Evolutionary conservation across 2,888 invertebrate genomes (phyloP), one percentile per base, ranked within the genome.

Genomic region (Meghimatium bilineatum): DNA sequence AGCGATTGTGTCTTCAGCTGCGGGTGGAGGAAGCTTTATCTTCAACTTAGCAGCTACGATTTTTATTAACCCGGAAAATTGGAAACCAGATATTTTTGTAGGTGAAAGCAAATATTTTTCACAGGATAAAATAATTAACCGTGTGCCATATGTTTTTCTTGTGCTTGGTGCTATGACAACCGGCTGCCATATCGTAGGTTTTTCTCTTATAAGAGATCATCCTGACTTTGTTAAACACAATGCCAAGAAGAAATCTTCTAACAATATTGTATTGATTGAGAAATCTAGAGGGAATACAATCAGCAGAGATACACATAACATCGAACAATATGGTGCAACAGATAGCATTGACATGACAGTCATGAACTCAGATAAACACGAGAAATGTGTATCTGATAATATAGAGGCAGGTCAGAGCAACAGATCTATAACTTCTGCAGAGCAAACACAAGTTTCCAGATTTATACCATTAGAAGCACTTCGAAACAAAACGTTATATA

Each of bases 91-190:
- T 63, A 32, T 80, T 20, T 32, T 1, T 26, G 12, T 69, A 29
- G 79, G 79, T 60, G 29, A 32, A 29, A 69, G 79, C 52, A 44
- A 14, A 20, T 80, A 80, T 29, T 80, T 80, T 29, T 69, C 67
- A 23, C 69, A 80, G 10, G 32, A 32, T 29, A 32, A 67, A 1
- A 80, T 80, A 12, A 34, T 80, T 12, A n/a, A 44, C 29, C 56
- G 52, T 34, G 52, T 69, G 49, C 79, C 79, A 10, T 49, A 32
- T 69, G 79, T 80, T 6, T 80, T 80, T 26, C 26, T 80, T 2
- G 32, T 80, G 0, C 29, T 69, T 38, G 79, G 69, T 26, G 79
- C 23, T 2, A 20, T 80, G 29, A n/a, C 69, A n/a, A 29, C 69
- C 38, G 67, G 29, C 2, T 80, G 29, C 38, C 79, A 80, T 49